phyloP scores from a whole-genome alignment of 2,888 invertebrate genomes.

The Mellilla xanthometata region DNA sequence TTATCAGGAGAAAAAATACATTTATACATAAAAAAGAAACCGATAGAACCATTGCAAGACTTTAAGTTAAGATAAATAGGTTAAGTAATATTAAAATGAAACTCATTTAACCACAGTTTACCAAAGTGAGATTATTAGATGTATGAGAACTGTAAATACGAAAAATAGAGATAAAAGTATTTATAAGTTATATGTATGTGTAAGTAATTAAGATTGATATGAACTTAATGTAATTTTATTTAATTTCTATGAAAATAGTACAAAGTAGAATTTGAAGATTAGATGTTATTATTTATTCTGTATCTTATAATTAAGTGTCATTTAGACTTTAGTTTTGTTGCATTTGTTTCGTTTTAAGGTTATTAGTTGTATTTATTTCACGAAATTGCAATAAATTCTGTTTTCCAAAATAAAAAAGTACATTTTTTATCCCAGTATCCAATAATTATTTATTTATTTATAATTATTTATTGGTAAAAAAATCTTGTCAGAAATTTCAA shows the following conservation, averaged over 20 bases:
- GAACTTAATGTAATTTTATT: constrained; percentile 15
- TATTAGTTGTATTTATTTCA: constrained; percentile 75
- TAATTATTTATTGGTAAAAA: no score
- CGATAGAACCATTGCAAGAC: no score
- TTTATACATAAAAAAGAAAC: no score
- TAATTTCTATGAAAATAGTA: constrained; percentile 54
- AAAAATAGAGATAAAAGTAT: constrained; percentile 4
- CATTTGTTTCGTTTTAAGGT: constrained; percentile 77
- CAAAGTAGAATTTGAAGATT: constrained; percentile 66
- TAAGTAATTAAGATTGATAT: no score
- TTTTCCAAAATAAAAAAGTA: constrained; percentile 47
- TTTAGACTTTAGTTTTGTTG: constrained; percentile 66
- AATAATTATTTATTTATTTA: no score
- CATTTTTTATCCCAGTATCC: no score
- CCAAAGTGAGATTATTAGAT: constrained; percentile 83
- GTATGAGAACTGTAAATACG: constrained; percentile 59
- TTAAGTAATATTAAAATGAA: constrained; percentile 31
- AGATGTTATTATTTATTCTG: constrained; percentile 67
- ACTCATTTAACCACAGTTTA: constrained; percentile 81
- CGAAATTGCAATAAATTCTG: constrained; percentile 69
- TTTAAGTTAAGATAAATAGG: constrained; percentile 21
- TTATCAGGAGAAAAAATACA: no score
- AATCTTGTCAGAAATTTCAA: no score
- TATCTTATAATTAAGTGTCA: constrained; percentile 41
- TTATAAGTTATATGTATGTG: constrained; percentile 18